phyloP scores from a whole-genome alignment of 2,888 invertebrate genomes.

The Galerucella pusilla region DNA sequence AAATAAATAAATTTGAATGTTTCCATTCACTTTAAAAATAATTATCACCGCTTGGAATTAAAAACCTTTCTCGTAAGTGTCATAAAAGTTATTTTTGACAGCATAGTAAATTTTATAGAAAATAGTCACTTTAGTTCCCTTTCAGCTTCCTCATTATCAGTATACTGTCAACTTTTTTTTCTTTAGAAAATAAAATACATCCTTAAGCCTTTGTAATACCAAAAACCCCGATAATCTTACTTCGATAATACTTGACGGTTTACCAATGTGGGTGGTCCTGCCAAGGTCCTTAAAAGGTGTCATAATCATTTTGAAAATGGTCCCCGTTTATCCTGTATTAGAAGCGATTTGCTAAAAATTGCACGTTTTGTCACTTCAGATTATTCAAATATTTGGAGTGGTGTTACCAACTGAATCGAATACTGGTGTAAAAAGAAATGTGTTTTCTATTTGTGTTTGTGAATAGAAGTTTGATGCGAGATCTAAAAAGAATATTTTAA shows the following conservation, averaged over 20 bases:
- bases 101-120: slow-evolving; percentile 19
- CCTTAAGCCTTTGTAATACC: slow-evolving; percentile 10
- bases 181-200: slow-evolving; percentile 6
- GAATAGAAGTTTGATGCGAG: slow-evolving; percentile 6
- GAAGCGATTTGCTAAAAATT: slow-evolving; percentile 34
- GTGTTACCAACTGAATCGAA: slow-evolving; percentile 17
- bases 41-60: neutral
- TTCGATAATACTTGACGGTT: slow-evolving; percentile 21
- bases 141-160: slow-evolving; percentile 17
- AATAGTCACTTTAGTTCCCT: slow-evolving; percentile 9
- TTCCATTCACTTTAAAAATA: neutral
- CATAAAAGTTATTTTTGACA: slow-evolving; percentile 16
- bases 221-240: slow-evolving; percentile 23
- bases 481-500: slow-evolving; percentile 18
- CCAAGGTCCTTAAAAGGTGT: slow-evolving; percentile 25
- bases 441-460: slow-evolving; percentile 18
- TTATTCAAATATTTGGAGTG: slow-evolving; percentile 42
- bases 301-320: slow-evolving; percentile 25
- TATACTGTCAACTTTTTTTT: slow-evolving; percentile 18
- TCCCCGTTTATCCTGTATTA: slow-evolving; percentile 28
- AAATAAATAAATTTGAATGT: too few species aligned
- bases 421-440: slow-evolving; percentile 9
- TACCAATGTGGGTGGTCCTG: slow-evolving; percentile 27
- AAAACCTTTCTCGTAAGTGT: neutral
- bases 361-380: slow-evolving; percentile 48